A percentile compares a stretch with the other conserved stretches of the same genome.
Evolutionary conservation across 2,113 vertebrate species (phyloP).

Genomic region (Labeo catla): DNA sequence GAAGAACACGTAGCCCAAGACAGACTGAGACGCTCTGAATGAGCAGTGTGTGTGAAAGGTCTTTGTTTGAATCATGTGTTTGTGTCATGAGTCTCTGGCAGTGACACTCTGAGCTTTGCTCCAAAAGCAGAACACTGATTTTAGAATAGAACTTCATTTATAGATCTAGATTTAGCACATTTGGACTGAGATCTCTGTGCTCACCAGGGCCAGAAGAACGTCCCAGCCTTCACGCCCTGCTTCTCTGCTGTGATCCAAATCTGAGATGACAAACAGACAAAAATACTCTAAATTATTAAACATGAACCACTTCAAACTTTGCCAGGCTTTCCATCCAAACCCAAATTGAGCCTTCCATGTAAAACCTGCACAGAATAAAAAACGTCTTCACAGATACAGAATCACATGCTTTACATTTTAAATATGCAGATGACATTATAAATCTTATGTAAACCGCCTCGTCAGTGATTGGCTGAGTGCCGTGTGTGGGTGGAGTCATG

Average conservation of each 20-base stretch:
- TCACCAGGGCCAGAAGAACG: conserved; percentile 99
- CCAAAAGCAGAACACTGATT: not conserved
- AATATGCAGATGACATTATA: not conserved
- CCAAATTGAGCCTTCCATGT: not conserved
- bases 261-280: conserved; percentile 65
- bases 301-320: not conserved
- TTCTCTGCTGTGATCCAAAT: conserved; percentile 96
- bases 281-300: not conserved
- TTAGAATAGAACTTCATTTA: not conserved
- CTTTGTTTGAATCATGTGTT: conserved; percentile 40
- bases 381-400: not conserved
- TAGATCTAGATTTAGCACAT: not conserved
- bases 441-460: not conserved
- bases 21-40: conserved; percentile 27
- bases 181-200: conserved; percentile 58
- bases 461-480: not conserved
- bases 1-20: not conserved
- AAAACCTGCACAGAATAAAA: not conserved
- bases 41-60: not conserved
- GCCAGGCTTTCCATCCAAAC: not conserved
- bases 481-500: conserved; percentile 22
- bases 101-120: conserved; percentile 29
- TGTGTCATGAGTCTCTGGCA: conserved; percentile 47
- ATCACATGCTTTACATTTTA: not conserved
- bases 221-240: conserved; percentile 93